A percentile compares a stretch with the other conserved stretches of the same genome.
Evolutionary conservation across 1,140 invertebrate genomes (phyloP).

Genomic region (Drosophila grimshawi): DNA sequence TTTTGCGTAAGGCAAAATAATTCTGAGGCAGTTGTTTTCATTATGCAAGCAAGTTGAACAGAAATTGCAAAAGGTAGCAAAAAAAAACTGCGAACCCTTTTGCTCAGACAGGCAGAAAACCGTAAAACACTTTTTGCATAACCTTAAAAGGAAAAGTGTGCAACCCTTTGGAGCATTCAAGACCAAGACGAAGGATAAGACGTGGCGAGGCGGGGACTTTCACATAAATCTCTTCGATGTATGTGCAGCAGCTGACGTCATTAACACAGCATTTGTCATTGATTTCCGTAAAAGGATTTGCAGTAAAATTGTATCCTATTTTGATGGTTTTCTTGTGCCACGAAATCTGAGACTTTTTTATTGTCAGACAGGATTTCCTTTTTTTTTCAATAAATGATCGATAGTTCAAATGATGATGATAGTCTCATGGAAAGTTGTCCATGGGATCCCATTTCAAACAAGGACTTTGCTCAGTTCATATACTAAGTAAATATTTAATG

Average conservation of each 20-base stretch:
- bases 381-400: constrained; percentile 44
- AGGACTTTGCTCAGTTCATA: constrained; percentile 33
- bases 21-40: constrained; percentile 38
- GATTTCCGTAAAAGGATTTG: constrained; percentile 66
- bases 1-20: constrained; percentile 56
- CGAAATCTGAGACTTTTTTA: constrained; percentile 70
- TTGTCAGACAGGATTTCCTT: constrained; percentile 15
- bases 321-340: constrained; percentile 28
- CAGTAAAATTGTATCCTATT: constrained; percentile 55
- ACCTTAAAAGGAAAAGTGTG: constrained; percentile 23
- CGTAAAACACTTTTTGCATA: constrained; percentile 71
- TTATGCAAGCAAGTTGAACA: background rate
- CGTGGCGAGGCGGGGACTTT: constrained; percentile 41
- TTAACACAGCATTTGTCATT: constrained; percentile 74
- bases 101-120: constrained; percentile 74
- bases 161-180: constrained; percentile 60
- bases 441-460: constrained; percentile 39
- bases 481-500: constrained; percentile 14
- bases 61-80: constrained; percentile 16
- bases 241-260: constrained; percentile 70
- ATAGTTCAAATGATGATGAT: constrained; percentile 37
- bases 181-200: constrained; percentile 14
- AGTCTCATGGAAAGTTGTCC: constrained; percentile 32
- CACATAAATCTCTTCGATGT: constrained; percentile 67
- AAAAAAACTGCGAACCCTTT: constrained; percentile 53